Conservation (phyloP, 1,140 invertebrate species). For the Drusus annulatus region DNA sequence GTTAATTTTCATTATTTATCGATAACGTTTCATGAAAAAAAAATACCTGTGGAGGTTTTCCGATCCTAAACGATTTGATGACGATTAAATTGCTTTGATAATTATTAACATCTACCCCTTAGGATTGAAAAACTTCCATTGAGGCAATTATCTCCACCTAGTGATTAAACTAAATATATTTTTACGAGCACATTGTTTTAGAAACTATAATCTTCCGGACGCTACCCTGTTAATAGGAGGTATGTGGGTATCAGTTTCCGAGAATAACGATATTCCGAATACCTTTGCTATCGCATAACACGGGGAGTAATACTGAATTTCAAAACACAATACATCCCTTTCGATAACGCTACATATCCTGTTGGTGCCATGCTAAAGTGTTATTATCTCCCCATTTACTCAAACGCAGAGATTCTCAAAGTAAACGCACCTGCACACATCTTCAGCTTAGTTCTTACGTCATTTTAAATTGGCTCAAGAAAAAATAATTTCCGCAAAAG, state of each 20-base stretch:
- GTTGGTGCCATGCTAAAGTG: slow-evolving; percentile 28
- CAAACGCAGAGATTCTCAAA: background rate
- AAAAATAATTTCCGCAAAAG: no score
- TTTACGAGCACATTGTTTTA: background rate
- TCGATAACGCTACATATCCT: slow-evolving; percentile 35
- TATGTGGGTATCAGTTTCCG: slow-evolving; percentile 37
- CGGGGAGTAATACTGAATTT: slow-evolving; percentile 20
- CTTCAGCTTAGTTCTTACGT: no score
- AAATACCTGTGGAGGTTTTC: no score
- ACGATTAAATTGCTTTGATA: no score
- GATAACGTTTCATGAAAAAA: no score
- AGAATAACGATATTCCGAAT: slow-evolving; percentile 23
- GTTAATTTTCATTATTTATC: no score
- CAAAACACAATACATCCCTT: slow-evolving; percentile 33
- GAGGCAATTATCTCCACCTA: no score
- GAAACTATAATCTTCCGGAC: background rate
- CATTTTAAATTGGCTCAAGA: background rate
- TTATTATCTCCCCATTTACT: slow-evolving; percentile 25
- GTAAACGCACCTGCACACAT: background rate
- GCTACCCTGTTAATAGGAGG: background rate
- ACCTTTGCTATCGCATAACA: slow-evolving; percentile 11
- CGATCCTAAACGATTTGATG: no score
- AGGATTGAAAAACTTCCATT: no score
- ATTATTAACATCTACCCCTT: no score
- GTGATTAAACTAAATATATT: background rate